Percentiles rank a stretch among this genome's conserved stretches.
These are phyloP conservation scores for Centropyge bicolor DNA, from an alignment of 2,797 vertebrate species.

Conservation along the genomic window DNA sequence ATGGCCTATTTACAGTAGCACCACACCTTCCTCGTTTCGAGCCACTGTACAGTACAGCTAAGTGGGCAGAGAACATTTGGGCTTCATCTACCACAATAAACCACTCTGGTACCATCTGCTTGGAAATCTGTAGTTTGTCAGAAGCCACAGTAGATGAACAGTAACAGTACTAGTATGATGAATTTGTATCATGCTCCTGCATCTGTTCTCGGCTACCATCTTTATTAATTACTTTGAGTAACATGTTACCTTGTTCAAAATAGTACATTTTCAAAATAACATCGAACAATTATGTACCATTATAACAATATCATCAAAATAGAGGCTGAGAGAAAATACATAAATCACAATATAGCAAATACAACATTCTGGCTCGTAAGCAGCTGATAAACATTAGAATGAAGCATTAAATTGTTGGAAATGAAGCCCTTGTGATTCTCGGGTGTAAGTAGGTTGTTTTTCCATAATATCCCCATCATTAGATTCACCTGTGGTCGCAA, in stretches of 20 bases:
- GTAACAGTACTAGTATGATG: conserved; percentile 16
- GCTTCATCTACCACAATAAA: conserved; percentile 32
- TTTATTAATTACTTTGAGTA: neutral
- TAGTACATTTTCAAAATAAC: neutral
- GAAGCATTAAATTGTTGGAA: conserved; percentile 17
- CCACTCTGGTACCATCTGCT: conserved; percentile 35
- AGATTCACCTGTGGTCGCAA: conserved; percentile 68
- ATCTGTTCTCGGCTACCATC: conserved; percentile 14
- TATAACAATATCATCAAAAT: neutral
- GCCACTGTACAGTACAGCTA: conserved; percentile 15
- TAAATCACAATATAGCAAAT: neutral
- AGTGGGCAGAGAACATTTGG: conserved; percentile 31
- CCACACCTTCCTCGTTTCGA: conserved; percentile 51
- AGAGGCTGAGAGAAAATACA: neutral
- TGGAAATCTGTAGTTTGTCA: conserved; percentile 29
- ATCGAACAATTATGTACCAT: no score
- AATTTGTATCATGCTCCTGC: conserved; percentile 15
- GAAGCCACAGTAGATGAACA: conserved; percentile 15
- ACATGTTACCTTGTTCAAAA: neutral
- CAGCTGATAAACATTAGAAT: neutral
- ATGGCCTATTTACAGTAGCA: conserved; percentile 77
- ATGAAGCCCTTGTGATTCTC: conserved; percentile 16
- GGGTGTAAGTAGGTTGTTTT: conserved; percentile 40
- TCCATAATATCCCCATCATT: conserved; percentile 51
- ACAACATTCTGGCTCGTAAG: neutral